Conservation (phyloP, 2,113 vertebrate genomes). For the Zapornia atra region DNA sequence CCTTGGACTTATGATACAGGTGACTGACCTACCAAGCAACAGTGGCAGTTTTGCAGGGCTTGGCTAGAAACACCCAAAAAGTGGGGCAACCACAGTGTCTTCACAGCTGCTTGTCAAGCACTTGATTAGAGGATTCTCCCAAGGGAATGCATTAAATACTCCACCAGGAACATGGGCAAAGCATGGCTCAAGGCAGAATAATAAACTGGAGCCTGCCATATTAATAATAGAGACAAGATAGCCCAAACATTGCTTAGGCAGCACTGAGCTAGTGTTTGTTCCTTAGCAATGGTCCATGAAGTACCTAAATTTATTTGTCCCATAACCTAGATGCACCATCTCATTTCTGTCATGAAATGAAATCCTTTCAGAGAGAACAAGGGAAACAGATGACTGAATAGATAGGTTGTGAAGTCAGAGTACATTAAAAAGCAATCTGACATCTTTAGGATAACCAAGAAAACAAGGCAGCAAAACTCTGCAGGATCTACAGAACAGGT, state of each 20-base stretch:
- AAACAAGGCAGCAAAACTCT: neutral
- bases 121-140: neutral
- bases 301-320: neutral
- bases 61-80: neutral
- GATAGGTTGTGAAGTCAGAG: neutral
- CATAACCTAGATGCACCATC: neutral
- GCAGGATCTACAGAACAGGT: neutral
- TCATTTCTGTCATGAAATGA: neutral
- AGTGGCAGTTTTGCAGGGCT: neutral
- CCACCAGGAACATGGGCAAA: neutral
- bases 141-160: fast-evolving
- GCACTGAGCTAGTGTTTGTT: neutral
- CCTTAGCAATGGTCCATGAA: neutral
- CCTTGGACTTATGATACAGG: neutral
- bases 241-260: neutral
- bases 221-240: neutral
- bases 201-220: neutral
- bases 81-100: neutral
- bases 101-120: neutral
- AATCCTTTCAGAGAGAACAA: neutral
- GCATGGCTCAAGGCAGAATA: neutral
- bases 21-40: neutral
- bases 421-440: neutral
- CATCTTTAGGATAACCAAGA: neutral
- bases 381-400: neutral